Evolutionary conservation across 1,140 invertebrate species (phyloP), one percentile per base, ranked within the genome.

Genomic region (Mya arenaria): DNA sequence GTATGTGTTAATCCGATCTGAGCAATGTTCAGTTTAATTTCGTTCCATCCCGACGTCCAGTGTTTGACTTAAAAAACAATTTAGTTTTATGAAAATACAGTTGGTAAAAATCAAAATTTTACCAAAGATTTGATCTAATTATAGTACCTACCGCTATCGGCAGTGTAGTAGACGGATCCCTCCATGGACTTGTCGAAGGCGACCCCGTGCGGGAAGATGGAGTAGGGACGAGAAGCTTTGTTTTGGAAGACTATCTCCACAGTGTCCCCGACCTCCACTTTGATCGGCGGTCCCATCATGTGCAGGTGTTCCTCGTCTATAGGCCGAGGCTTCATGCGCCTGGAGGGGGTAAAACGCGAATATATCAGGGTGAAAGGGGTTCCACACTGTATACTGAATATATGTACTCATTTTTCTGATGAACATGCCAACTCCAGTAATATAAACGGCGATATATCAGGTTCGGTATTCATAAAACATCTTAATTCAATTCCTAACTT

Each of bases 241-340:
- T 86, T 86, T 2, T 69, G 44, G 63, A 86, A 86, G n/a, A 88
- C 87, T 5, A 90, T 87, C 58, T 88, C 72, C 2, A 90, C 83
- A n/a, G 69, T 55, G n/a, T 90, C 89, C 17, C 88, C 89, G 4
- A 88, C 84, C 75, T 89, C 87, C 15, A 86, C 88, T 32, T 82
- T 73, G 25, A 90, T 89, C 28, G 82, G 84, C 6, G 89, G 89
- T 25, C 89, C 89, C 37, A 90, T 36, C 58, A 88, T 78, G 17
- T 84, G 86, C n/a, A 90, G 80, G 74, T 89, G 87, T 30, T 83
- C 71, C 39, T 75, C 74, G 5, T 84, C 72, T 39, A 74, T 62
- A 44, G 71, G 79, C 17, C 79, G 37, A 10, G 25, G 58, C 39
- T 82, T 85, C 60, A 68, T 80, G 25, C 41, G 66, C 17, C 72